Evolutionary conservation across 2,113 vertebrate species (phyloP).

Genomic region (Megaceryle maxima): DNA sequence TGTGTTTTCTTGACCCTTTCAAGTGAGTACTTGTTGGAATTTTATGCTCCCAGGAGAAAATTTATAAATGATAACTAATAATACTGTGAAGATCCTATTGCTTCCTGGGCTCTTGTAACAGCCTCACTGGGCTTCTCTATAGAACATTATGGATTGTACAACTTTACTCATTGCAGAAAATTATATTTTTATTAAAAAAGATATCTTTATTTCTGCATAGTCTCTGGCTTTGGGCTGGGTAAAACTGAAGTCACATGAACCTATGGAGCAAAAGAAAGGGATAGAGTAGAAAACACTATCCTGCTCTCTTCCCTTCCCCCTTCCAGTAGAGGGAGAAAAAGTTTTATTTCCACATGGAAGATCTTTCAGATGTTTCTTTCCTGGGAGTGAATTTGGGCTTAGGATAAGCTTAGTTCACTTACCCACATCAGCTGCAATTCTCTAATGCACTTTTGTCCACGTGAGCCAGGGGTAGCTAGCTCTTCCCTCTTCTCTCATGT

Average conservation of each 20-base stretch:
- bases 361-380: conserved; percentile 31
- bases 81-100: not conserved
- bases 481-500: not conserved
- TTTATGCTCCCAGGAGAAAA: not conserved
- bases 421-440: not conserved
- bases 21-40: not conserved
- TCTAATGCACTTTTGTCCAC: not conserved
- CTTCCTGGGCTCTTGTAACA: not conserved
- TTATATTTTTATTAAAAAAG: not conserved
- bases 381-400: not conserved
- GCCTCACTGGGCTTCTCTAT: not conserved
- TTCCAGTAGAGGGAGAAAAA: not conserved
- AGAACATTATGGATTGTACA: not conserved
- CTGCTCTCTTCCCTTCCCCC: not conserved
- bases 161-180: too few relatives aligned
- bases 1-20: not conserved
- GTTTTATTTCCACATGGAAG: not conserved
- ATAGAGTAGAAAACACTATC: not conserved
- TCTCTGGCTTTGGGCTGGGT: not conserved
- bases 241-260: not conserved
- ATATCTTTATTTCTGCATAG: not conserved
- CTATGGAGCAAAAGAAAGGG: not conserved
- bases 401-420: conserved; percentile 41
- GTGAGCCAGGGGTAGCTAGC: conserved; percentile 9
- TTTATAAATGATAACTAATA: not conserved